Base-by-base conservation (phyloP, 2,113 vertebrate genomes). In the Prionailurus viverrinus region DNA sequence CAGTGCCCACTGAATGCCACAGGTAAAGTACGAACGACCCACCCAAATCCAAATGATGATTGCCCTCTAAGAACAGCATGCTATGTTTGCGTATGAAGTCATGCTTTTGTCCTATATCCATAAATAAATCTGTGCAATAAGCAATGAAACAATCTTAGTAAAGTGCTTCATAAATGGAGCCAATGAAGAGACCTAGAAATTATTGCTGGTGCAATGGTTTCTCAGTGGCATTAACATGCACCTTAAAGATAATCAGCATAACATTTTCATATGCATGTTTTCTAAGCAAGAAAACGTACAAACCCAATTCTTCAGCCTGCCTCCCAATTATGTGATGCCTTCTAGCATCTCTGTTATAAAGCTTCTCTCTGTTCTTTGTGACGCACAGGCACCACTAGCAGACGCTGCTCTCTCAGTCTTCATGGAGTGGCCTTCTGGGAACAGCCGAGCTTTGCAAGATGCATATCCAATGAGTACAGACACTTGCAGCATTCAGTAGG, bases 401-500 rank as follows among this genome's bases (percentile, higher is more conserved):
- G 99, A 99, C 99, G 99, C 99, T 99, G 99, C 99, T 99, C 99
- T 98, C 99, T 99, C 99, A 99, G 99, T 99, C 99, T 99, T 98
- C 99, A 99, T 66, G 99, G 99, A 98, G 99, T 99, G 99, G 99
- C 99, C 99, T 99, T 99, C 99, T 99, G 99, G 99, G 99, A 99
- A 98, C 99, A 99, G 98, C 99, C 99, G 95, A 99, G 99, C 99
- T 99, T 99, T 98, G 99, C 99, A 98, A 99, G 99, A 99, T 99
- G 99, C 99, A 99, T 99, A 99, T 99, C 99, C 99, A 99, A 99
- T 99, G 99, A 99, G 99, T 99, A 99, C 99, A 99, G 99, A 99
- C 99, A 99, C 99, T 99, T 99, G 99, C 99, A 99, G 99, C 99
- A 99, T 99, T 99, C 99, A 99, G 99, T 99, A 99, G 99, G 99